Conservation (phyloP, 2,797 vertebrate species). For the Falco novaeseelandiae region DNA sequence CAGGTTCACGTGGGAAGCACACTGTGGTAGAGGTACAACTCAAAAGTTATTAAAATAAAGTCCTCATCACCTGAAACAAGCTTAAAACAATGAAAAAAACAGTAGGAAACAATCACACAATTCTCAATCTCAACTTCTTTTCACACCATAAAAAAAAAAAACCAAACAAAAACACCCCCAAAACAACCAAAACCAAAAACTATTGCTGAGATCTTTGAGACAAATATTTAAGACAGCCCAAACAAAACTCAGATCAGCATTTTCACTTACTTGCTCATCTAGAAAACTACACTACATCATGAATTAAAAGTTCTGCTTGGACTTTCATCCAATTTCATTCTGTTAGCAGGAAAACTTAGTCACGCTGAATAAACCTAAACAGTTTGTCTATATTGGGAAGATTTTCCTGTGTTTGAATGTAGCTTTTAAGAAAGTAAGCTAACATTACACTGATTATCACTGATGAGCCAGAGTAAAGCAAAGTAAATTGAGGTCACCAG, state of each 20-base stretch:
- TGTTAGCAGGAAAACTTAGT: not conserved
- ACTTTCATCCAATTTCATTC: not conserved
- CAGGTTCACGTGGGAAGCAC: not conserved
- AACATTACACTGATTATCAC: not conserved
- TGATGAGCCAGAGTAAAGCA: not conserved
- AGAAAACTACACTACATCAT: not conserved
- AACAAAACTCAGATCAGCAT: not conserved
- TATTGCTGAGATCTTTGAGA: not conserved
- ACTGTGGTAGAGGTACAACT: not conserved
- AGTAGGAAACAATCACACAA: not conserved
- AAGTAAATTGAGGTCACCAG: slow-evolving; percentile 7
- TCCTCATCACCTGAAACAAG: not conserved
- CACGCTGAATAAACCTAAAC: not conserved
- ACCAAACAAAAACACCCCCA: not conserved
- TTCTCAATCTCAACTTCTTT: not conserved
- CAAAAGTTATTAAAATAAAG: not conserved
- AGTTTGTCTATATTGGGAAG: not conserved
- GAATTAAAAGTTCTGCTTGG: not conserved
- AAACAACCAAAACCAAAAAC: not conserved
- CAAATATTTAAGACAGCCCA: not conserved
- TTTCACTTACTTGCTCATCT: not conserved
- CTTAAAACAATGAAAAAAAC: not conserved
- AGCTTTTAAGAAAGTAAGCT: slow-evolving; percentile 27
- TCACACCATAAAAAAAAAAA: not conserved
- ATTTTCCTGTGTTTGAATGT: not conserved